Evolutionary conservation across 2,113 vertebrate genomes (phyloP).

Genomic region (Sinocyclocheilus anophthalmus): DNA sequence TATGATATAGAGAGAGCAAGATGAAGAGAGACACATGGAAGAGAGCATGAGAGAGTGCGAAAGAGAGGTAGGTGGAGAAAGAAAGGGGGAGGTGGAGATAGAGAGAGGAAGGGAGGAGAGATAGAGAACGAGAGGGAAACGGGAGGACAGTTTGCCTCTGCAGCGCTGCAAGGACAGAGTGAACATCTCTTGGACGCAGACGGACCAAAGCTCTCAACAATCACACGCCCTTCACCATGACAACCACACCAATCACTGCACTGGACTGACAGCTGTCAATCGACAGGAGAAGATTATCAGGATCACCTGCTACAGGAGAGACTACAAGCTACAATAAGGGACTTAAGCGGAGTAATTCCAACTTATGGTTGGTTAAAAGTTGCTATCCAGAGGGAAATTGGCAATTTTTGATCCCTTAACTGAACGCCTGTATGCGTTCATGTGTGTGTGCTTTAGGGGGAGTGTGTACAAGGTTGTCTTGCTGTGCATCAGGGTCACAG

Average conservation of each 20-base stretch:
- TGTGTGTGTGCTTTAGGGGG: slow-evolving; percentile 15
- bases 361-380: slow-evolving; percentile 1
- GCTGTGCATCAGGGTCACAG: slow-evolving; percentile 37
- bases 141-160: slow-evolving; percentile 47
- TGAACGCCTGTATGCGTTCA: background rate
- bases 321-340: slow-evolving; percentile 1
- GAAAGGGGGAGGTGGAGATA: slow-evolving; percentile 12
- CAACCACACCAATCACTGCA: background rate
- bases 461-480: slow-evolving; percentile 8
- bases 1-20: slow-evolving; percentile 14
- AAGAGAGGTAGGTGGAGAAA: slow-evolving; percentile 52
- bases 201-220: slow-evolving; percentile 55
- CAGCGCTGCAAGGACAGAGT: slow-evolving; percentile 64
- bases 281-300: slow-evolving; percentile 19
- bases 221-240: slow-evolving; percentile 51
- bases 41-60: slow-evolving; percentile 6
- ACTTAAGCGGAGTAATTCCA: background rate
- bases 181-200: slow-evolving; percentile 33
- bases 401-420: background rate
- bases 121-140: slow-evolving; percentile 50
- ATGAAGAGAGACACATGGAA: slow-evolving; percentile 9
- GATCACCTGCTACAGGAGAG: slow-evolving; percentile 31
- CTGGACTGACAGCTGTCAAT: slow-evolving; percentile 40
- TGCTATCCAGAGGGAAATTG: background rate
- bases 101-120: slow-evolving; percentile 48